Base-by-base conservation (phyloP, 2,888 invertebrate genomes). In the Meiosimyza platycephala region DNA sequence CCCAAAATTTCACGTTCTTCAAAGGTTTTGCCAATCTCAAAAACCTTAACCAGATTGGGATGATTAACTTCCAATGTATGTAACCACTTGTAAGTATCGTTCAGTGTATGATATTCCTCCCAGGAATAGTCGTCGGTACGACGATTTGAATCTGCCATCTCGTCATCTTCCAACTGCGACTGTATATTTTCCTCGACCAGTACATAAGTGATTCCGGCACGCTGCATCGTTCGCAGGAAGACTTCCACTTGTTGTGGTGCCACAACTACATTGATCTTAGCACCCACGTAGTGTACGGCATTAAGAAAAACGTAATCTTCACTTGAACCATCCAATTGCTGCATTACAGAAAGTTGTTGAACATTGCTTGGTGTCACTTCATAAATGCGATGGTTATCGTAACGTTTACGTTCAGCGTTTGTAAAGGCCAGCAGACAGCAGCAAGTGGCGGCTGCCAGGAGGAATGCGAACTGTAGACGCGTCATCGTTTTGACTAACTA, bases 1-100 rank as follows among this genome's bases (percentile, higher is more conserved):
- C 91, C 92, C 33, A 89, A 81, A 70, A 92, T 90, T 69, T 88
- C 79, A 6, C 91, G 88, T 0, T 89, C 90, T 79, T 93, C 90
- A 78, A 90, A 90, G 11, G 90, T 89, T 64, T 80, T 77, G 16
- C 91, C 91, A 66, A 85, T 88, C 7, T 82, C 82, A 22, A 91
- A 80, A 0, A 89, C 76, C 73, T 89, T 79, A 0, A 90, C 88
- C 55, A 84, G 84, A 11, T 88, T 78, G 0, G 90, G 88, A 78
- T 89, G 87, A 1, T 84, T 76, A 3, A 76, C 78, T 15, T 88
- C 89, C 73, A 89, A 81, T 2, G 87, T 85, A n/a, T 88, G 85
- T 16, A 93, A 85, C 89, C 91, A 91, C 0, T 80, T 85, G 73
- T 91, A 88, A 16, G 91, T 90, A 72, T 90, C 81, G 3, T 82